phyloP scores from a whole-genome alignment of 1,140 invertebrate genomes.

The Zaprionus capensis region DNA sequence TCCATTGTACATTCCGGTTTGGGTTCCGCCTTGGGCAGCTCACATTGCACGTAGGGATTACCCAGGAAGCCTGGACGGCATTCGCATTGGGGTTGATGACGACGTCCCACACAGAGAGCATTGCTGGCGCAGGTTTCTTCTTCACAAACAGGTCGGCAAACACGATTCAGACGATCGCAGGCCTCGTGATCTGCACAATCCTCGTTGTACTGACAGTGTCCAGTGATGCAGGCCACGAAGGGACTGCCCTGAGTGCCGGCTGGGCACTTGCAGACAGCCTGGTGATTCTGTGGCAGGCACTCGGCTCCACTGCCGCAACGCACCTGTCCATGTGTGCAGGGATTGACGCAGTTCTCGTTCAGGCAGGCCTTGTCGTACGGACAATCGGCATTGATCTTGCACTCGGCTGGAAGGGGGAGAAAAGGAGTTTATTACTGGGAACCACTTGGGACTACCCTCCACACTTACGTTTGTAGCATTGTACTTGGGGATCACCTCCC shows the following conservation, averaged over 20 bases:
- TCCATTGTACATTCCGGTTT: conserved; percentile 89
- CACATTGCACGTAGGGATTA: conserved; percentile 92
- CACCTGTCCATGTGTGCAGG: conserved; percentile 87
- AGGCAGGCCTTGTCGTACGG: conserved; percentile 93
- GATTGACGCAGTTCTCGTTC: conserved; percentile 91
- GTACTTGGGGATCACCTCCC: conserved; percentile 93
- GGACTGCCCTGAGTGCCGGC: conserved; percentile 93
- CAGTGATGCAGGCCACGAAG: conserved; percentile 91
- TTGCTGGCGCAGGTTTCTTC: conserved; percentile 90
- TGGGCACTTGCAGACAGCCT: conserved; percentile 92
- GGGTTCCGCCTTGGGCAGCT: conserved; percentile 81
- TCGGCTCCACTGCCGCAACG: conserved; percentile 92
- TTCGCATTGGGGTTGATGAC: conserved; percentile 91
- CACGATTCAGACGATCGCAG: conserved; percentile 92
- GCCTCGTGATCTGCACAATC: conserved; percentile 94
- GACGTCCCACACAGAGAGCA: conserved; percentile 89
- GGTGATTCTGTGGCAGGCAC: conserved; percentile 90
- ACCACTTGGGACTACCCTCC: not conserved
- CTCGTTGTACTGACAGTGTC: conserved; percentile 94
- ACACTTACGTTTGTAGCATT: conserved; percentile 93
- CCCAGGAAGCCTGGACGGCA: conserved; percentile 91
- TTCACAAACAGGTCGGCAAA: conserved; percentile 93
- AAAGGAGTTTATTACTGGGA: not conserved
- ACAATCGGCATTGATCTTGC: conserved; percentile 92
- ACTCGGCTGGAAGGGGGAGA: conserved; percentile 89